These are phyloP conservation scores for Melanerpes aurifrons DNA, from an alignment of 2,113 vertebrate genomes.

Conservation along the genomic window DNA sequence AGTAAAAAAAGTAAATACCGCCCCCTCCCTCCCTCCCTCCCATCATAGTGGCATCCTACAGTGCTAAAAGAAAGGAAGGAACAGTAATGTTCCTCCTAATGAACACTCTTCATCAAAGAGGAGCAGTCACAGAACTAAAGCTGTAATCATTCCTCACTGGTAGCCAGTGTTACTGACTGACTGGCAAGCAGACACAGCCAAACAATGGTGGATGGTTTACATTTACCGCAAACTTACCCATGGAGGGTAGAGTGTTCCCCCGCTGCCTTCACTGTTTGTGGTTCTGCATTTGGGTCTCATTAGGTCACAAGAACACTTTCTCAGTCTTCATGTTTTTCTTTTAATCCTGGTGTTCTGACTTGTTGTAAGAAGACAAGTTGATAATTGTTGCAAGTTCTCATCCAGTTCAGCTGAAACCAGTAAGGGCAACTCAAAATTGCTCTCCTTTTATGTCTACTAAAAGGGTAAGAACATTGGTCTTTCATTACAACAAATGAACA, in stretches of 20 bases:
- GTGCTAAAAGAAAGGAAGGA: conserved; percentile 43
- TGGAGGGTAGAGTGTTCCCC: conserved; percentile 23
- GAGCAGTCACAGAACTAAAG: conserved; percentile 48
- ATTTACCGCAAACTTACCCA: conserved; percentile 25
- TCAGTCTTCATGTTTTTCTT: conserved; percentile 42
- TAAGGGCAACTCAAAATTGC: not conserved
- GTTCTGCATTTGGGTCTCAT: conserved; percentile 32
- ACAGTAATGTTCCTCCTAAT: conserved; percentile 59
- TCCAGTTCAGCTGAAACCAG: conserved; percentile 16
- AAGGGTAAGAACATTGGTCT: not conserved
- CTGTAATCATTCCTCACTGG: conserved; percentile 69
- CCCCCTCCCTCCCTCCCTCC: no score
- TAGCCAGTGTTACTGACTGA: conserved; percentile 32
- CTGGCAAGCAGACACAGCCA: conserved; percentile 43
- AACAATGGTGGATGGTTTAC: conserved; percentile 47
- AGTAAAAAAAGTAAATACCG: not conserved
- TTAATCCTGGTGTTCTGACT: conserved; percentile 28
- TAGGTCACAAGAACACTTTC: conserved; percentile 27
- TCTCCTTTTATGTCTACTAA: not conserved
- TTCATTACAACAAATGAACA: conserved; percentile 11
- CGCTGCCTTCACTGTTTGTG: conserved; percentile 4
- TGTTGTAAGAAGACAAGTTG: not conserved
- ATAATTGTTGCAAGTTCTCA: not conserved
- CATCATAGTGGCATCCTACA: conserved; percentile 25
- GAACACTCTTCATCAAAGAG: conserved; percentile 42